Percentiles rank a stretch among this genome's conserved stretches.
Evolutionary conservation across 1,140 invertebrate species (phyloP).

Genomic region (Linepithema humile): DNA sequence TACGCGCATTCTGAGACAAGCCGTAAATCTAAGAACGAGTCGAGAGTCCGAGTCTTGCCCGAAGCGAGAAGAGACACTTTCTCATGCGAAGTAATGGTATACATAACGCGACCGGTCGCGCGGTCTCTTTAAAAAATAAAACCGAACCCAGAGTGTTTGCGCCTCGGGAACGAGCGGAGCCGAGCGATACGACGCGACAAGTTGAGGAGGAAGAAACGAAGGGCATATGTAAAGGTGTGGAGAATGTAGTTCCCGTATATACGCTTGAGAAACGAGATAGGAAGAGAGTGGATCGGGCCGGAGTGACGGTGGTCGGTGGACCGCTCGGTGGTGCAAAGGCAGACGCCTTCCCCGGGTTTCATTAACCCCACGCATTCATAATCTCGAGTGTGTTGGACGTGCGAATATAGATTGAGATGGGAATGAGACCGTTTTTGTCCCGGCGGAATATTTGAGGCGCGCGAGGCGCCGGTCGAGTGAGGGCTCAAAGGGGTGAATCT

Average conservation of each 20-base stretch:
- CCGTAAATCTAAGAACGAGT: not conserved
- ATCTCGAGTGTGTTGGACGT: constrained; percentile 81
- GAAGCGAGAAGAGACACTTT: constrained; percentile 23
- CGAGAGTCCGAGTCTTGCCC: constrained; percentile 1
- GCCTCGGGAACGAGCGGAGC: constrained; percentile 13
- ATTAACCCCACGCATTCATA: constrained; percentile 84
- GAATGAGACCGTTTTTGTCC: constrained; percentile 82
- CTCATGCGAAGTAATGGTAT: constrained; percentile 22
- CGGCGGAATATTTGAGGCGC: constrained; percentile 74
- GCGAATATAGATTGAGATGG: constrained; percentile 83
- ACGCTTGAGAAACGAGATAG: not conserved
- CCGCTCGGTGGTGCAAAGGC: constrained; percentile 77
- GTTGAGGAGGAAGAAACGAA: not conserved
- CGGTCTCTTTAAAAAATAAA: constrained; percentile 66
- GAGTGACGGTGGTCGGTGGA: constrained; percentile 23
- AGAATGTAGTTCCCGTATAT: not conserved
- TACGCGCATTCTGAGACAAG: constrained; percentile 8
- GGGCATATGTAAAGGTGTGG: not conserved
- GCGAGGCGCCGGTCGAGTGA: constrained; percentile 50
- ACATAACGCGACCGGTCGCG: not conserved
- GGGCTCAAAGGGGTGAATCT: constrained; percentile 73
- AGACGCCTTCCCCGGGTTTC: constrained; percentile 80
- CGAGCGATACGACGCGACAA: not conserved
- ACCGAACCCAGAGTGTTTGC: constrained; percentile 60
- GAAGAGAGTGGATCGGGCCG: constrained; percentile 16